Conservation (phyloP, 2,797 vertebrate species). For the Lophotriccus pileatus region DNA sequence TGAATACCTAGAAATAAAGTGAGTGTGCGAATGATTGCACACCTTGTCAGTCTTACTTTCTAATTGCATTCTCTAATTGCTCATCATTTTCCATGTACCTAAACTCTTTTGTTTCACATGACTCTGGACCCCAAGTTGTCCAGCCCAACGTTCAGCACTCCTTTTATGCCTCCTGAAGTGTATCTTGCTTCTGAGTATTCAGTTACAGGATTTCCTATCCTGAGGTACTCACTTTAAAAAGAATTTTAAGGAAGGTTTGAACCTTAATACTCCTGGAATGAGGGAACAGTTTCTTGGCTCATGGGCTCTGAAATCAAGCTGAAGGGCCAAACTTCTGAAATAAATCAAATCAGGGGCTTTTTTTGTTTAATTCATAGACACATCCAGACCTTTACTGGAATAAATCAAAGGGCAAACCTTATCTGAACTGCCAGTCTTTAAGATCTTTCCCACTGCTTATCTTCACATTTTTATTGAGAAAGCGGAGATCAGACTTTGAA, state of each 20-base stretch:
- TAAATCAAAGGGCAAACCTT: background rate
- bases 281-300: background rate
- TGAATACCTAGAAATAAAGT: background rate
- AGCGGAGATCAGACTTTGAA: background rate
- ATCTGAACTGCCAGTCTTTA: background rate
- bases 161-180: background rate
- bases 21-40: background rate
- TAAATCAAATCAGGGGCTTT: background rate
- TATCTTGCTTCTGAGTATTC: background rate
- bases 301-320: background rate
- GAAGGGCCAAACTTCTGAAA: background rate
- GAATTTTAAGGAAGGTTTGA: background rate
- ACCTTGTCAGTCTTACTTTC: background rate
- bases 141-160: background rate
- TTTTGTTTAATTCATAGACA: background rate
- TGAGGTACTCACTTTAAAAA: constrained; percentile 12
- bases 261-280: background rate
- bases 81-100: background rate
- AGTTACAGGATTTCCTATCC: background rate
- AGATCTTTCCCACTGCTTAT: background rate
- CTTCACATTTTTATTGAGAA: background rate
- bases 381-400: background rate
- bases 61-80: background rate
- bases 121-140: background rate
- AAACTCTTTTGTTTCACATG: background rate